Evolutionary conservation across 1,140 invertebrate species (phyloP).

Genomic region (Temnothorax longispinosus): DNA sequence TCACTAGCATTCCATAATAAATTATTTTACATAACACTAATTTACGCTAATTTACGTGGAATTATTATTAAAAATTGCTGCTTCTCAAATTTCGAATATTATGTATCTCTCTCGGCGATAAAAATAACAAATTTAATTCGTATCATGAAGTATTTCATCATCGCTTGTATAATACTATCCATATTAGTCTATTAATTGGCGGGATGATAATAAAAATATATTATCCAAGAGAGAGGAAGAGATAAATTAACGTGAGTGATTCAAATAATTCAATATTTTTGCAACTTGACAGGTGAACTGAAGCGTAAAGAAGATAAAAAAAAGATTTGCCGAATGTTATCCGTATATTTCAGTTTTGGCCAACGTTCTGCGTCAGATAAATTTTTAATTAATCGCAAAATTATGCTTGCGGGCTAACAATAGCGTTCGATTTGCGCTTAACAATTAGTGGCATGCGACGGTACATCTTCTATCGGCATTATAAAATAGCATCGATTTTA

Average conservation of each 20-base stretch:
- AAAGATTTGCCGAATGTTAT: background rate
- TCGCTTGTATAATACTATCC: background rate
- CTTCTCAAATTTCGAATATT: background rate
- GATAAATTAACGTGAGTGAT: background rate
- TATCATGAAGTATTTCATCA: background rate
- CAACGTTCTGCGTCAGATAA: background rate
- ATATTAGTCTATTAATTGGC: background rate
- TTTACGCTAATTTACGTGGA: background rate
- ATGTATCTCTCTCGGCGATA: background rate
- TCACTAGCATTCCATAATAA: background rate
- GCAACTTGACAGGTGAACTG: background rate
- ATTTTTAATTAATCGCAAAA: conserved; percentile 19
- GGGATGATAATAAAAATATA: background rate
- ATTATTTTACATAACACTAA: background rate
- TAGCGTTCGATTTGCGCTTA: conserved; percentile 15
- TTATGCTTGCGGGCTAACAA: conserved; percentile 17
- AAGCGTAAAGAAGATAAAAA: background rate
- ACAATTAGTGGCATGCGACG: background rate
- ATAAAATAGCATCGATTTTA: conserved; percentile 48
- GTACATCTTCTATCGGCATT: background rate
- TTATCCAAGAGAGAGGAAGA: background rate
- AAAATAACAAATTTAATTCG: background rate
- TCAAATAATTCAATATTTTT: conserved; percentile 28
- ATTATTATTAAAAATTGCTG: background rate
- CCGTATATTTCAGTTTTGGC: background rate